phyloP scores from a whole-genome alignment of 2,113 vertebrate genomes.

The Nestor notabilis region DNA sequence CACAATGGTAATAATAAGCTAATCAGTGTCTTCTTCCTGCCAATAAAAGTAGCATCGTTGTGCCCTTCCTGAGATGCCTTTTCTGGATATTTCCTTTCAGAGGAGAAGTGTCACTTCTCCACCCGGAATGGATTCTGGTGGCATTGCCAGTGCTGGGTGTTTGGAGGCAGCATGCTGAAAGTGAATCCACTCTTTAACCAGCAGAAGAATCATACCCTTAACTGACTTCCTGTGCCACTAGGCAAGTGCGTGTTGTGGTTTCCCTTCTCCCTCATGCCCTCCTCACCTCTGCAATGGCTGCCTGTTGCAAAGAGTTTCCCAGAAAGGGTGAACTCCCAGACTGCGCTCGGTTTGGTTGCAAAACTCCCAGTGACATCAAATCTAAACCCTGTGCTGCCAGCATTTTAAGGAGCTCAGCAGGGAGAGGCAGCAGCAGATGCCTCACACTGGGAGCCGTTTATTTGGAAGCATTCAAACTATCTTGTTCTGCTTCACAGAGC shows the following conservation, averaged over 20 bases:
- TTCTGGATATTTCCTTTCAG: neutral
- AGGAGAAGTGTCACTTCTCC: neutral
- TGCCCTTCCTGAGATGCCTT: neutral
- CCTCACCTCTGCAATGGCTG: fast-evolving
- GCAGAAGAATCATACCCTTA: neutral
- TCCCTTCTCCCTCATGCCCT: neutral
- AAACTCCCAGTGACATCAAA: neutral
- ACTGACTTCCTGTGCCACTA: neutral
- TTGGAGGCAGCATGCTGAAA: neutral
- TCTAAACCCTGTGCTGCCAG: neutral
- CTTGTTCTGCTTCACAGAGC: neutral
- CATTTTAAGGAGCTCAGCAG: neutral
- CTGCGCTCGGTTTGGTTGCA: neutral
- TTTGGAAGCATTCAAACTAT: neutral
- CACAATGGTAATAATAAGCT: neutral
- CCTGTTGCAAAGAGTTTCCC: neutral
- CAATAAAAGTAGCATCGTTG: fast-evolving
- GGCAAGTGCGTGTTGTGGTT: fast-evolving
- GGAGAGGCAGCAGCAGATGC: conserved; percentile 21
- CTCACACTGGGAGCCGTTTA: neutral
- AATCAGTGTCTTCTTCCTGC: neutral
- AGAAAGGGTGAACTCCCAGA: neutral
- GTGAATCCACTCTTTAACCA: fast-evolving
- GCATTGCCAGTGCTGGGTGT: neutral
- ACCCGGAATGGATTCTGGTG: neutral